Conservation (phyloP, 2,888 invertebrate species). For the Euplagia quadripunctaria region DNA sequence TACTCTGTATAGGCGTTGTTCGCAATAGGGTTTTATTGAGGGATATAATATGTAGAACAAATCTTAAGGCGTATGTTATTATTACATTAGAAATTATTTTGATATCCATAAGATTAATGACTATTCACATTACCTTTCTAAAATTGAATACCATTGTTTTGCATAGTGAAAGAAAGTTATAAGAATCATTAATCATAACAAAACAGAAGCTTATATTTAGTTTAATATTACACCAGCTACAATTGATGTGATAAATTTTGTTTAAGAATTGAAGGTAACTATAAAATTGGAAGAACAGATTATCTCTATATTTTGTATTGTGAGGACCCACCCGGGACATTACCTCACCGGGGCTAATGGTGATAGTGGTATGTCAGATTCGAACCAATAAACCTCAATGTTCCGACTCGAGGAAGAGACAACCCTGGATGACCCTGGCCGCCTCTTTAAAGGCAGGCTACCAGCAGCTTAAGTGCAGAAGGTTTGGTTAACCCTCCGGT, state of each 20-base stretch:
- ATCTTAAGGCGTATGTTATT: not conserved
- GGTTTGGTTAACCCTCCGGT: too few relatives aligned
- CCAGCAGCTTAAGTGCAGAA: too few relatives aligned
- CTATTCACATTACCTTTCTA: not conserved
- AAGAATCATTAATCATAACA: not conserved
- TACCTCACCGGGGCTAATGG: too few relatives aligned
- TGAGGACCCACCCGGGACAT: too few relatives aligned
- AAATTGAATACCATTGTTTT: not conserved
- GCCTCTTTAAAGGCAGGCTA: not conserved
- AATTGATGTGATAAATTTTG: not conserved
- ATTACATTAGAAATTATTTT: not conserved
- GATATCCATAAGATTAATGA: not conserved
- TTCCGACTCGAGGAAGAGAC: not conserved
- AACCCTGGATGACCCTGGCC: not conserved
- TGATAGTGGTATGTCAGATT: too few relatives aligned
- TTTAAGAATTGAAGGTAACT: too few relatives aligned
- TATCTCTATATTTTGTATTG: too few relatives aligned
- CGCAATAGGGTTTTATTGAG: not conserved
- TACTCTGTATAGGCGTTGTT: not conserved
- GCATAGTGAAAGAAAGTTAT: not conserved
- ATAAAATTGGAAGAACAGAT: too few relatives aligned
- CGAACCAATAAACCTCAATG: not conserved
- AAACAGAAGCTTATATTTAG: not conserved
- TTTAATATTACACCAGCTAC: not conserved
- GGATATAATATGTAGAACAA: not conserved